phyloP scores from a whole-genome alignment of 1,140 invertebrate genomes.

The Drosophila virilis region DNA sequence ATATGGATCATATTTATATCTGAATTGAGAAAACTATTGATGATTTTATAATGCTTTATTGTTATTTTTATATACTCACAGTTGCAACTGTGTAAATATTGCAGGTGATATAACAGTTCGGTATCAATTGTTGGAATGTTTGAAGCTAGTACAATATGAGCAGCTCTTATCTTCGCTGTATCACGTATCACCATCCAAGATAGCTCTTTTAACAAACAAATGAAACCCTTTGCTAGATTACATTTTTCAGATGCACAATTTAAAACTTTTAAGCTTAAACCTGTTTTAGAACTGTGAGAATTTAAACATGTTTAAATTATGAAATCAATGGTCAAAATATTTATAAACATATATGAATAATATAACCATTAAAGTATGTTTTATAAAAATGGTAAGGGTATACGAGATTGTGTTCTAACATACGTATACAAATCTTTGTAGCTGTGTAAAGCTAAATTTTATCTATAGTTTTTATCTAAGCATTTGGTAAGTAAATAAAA shows the following conservation, averaged over 20 bases:
- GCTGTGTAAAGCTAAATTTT: constrained; percentile 26
- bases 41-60: neutral
- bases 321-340: too few species aligned
- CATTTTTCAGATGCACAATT: neutral
- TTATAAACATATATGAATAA: too few species aligned
- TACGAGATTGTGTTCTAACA: neutral
- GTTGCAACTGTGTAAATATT: neutral
- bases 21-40: neutral
- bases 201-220: neutral
- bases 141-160: neutral
- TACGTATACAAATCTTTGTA: neutral
- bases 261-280: too few species aligned
- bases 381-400: neutral
- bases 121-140: neutral
- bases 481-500: constrained; percentile 35
- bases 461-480: constrained; percentile 43
- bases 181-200: neutral
- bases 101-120: too few species aligned
- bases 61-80: constrained; percentile 1
- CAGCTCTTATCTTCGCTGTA: neutral
- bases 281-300: too few species aligned
- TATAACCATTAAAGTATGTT: neutral
- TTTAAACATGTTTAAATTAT: too few species aligned
- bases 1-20: neutral
- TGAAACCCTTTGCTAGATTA: neutral